Evolutionary conservation across 2,797 vertebrate genomes (phyloP).

Genomic region (Lagocephalus sceleratus): DNA sequence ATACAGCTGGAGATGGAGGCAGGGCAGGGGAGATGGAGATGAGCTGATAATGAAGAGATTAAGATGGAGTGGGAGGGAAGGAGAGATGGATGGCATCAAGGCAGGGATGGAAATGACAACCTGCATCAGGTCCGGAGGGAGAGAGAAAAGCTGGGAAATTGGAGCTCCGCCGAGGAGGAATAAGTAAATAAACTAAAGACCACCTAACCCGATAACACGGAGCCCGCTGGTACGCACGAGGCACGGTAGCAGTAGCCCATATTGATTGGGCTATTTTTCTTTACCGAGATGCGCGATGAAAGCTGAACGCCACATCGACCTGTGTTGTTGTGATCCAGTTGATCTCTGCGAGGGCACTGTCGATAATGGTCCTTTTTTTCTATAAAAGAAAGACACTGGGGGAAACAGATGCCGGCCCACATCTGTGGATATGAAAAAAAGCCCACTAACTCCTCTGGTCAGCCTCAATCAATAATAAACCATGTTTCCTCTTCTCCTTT

Average conservation of each 20-base stretch:
- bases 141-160: conserved; percentile 1
- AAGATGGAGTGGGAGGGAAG: conserved; percentile 46
- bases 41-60: conserved; percentile 56
- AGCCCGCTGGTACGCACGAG: conserved; percentile 13
- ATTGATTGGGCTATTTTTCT: conserved; percentile 32
- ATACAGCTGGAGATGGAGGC: conserved; percentile 12
- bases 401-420: conserved; percentile 11
- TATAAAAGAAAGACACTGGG: conserved; percentile 39
- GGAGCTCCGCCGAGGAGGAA: conserved; percentile 23
- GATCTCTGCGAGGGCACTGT: conserved; percentile 50
- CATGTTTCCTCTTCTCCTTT: conserved; percentile 19
- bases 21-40: conserved; percentile 47
- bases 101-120: conserved; percentile 39
- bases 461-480: conserved; percentile 44
- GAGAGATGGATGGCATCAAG: conserved; percentile 49
- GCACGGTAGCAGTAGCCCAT: conserved; percentile 11
- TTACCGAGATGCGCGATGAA: conserved; percentile 26
- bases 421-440: conserved; percentile 13
- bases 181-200: conserved; percentile 12
- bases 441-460: conserved; percentile 29
- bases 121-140: conserved; percentile 26
- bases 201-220: conserved; percentile 7
- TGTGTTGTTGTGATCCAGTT: conserved; percentile 46
- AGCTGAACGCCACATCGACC: conserved; percentile 51
- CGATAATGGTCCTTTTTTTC: conserved; percentile 53